Evolutionary conservation across 2,113 vertebrate genomes (phyloP).

Genomic region (Crotalus tigris): DNA sequence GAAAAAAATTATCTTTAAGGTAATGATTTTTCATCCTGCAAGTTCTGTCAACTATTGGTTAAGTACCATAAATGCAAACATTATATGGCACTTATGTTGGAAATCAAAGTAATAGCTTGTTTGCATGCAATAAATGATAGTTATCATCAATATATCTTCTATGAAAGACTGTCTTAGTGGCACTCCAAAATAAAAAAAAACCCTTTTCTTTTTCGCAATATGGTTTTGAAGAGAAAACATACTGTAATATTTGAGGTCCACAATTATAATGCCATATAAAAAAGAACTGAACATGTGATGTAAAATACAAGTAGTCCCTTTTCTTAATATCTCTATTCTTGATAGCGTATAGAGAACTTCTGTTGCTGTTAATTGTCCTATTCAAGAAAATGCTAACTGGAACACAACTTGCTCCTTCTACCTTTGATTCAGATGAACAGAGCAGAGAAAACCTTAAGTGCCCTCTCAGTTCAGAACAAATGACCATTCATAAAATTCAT

Average conservation of each 20-base stretch:
- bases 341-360: background rate
- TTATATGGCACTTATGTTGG: background rate
- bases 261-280: background rate
- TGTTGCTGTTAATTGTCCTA: background rate
- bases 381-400: background rate
- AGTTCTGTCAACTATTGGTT: background rate
- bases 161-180: conserved; percentile 37
- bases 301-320: background rate
- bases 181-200: conserved; percentile 35
- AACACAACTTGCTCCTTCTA: background rate
- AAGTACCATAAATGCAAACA: conserved; percentile 42
- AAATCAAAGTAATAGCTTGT: background rate
- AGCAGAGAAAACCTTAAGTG: background rate
- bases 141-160: conserved; percentile 20
- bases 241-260: conserved; percentile 19
- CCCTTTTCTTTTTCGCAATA: conserved; percentile 45
- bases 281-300: background rate
- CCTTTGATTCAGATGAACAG: background rate
- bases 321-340: background rate
- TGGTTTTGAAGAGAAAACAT: conserved; percentile 34
- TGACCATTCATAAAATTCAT: background rate
- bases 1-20: conserved; percentile 1
- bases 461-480: background rate
- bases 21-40: background rate
- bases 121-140: background rate